Evolutionary conservation across 1,140 invertebrate species (phyloP).

Genomic region (Akabosia matsudoensis): DNA sequence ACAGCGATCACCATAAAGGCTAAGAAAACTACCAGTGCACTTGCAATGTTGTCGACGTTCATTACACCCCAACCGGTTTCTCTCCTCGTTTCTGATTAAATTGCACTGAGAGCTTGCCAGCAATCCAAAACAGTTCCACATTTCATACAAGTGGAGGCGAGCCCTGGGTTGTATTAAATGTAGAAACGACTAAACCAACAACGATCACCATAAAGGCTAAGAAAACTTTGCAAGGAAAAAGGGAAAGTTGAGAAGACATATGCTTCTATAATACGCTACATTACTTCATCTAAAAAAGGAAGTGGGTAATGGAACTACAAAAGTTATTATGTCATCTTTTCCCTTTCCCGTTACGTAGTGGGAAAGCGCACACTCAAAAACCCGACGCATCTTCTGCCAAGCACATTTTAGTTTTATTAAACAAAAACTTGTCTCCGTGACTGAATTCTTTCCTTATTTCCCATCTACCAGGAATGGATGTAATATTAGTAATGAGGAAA

Average conservation of each 20-base stretch:
- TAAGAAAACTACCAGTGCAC: background rate
- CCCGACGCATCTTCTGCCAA: background rate
- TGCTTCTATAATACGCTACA: background rate
- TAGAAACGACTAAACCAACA: background rate
- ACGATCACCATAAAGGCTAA: background rate
- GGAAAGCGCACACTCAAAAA: too few relatives aligned
- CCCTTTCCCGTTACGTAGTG: too few relatives aligned
- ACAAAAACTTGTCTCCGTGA: too few relatives aligned
- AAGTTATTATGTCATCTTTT: background rate
- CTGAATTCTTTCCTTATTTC: too few relatives aligned
- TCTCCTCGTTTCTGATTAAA: background rate
- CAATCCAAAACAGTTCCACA: background rate
- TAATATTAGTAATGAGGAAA: too few relatives aligned
- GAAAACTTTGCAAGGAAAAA: background rate
- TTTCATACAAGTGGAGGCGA: too few relatives aligned
- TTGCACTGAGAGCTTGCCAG: background rate
- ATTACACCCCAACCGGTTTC: background rate
- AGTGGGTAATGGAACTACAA: background rate
- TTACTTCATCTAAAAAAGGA: background rate
- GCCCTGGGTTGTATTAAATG: too few relatives aligned
- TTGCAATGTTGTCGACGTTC: too few relatives aligned
- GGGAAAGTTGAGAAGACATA: background rate
- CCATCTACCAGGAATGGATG: too few relatives aligned
- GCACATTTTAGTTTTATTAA: background rate
- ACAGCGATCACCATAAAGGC: background rate